Conservation (phyloP, 2,888 invertebrate genomes). For the Meganola albula region DNA sequence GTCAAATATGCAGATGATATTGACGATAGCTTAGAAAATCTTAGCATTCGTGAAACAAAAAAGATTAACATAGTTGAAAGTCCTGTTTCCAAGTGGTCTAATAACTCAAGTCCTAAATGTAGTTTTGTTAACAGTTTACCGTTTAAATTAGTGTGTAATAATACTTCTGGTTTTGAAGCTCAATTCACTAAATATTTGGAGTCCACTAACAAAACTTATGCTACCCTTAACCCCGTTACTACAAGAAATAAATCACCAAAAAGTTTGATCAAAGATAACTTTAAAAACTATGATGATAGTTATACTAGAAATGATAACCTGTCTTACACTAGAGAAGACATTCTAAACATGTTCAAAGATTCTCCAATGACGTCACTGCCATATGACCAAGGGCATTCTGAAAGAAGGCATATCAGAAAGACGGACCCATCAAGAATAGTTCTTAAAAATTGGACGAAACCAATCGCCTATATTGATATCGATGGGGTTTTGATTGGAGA, state of each 20-base stretch:
- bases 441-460: constrained; percentile 46
- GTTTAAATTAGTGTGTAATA: constrained; percentile 59
- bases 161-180: constrained; percentile 56
- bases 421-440: constrained; percentile 57
- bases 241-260: constrained; percentile 51
- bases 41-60: constrained; percentile 35
- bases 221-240: constrained; percentile 43
- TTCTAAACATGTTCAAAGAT: constrained; percentile 68
- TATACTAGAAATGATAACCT: constrained; percentile 40
- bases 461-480: constrained; percentile 42
- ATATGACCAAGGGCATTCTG: constrained; percentile 44
- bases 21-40: constrained; percentile 32
- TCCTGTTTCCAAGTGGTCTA: constrained; percentile 46
- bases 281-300: constrained; percentile 31
- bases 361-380: constrained; percentile 60
- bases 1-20: constrained; percentile 46
- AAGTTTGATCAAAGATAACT: constrained; percentile 45
- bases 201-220: constrained; percentile 45
- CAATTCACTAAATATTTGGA: constrained; percentile 63
- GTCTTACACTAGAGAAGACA: constrained; percentile 55
- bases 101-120: constrained; percentile 46
- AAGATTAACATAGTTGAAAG: constrained; percentile 56
- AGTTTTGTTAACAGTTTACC: constrained; percentile 59
- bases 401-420: constrained; percentile 59
- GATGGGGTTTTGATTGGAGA: constrained; percentile 47